phyloP scores from a whole-genome alignment of 2,797 vertebrate species.

The Pseudocheirus occidentalis region DNA sequence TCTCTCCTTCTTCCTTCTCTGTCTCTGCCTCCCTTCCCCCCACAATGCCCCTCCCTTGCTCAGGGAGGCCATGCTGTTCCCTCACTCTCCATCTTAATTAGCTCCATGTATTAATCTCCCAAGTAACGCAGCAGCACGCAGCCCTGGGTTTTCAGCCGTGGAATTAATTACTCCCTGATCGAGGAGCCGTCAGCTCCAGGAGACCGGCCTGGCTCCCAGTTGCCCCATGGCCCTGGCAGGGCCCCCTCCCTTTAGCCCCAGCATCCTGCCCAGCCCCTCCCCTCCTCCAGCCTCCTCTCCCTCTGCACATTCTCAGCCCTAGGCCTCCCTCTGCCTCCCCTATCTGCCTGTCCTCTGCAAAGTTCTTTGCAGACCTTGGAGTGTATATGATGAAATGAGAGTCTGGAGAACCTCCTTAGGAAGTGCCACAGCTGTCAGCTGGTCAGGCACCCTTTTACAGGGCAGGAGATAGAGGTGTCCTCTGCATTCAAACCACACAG shows the following conservation, averaged over 20 bases:
- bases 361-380: background rate
- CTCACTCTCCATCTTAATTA: slow-evolving; percentile 82
- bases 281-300: background rate
- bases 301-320: too few relatives aligned
- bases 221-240: background rate
- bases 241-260: rapidly evolving
- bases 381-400: rapidly evolving
- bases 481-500: rapidly evolving
- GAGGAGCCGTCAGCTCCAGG: slow-evolving; percentile 68
- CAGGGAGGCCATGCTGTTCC: slow-evolving; percentile 43
- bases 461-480: background rate
- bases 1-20: too few relatives aligned
- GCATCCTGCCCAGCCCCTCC: background rate
- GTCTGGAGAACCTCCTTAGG: background rate
- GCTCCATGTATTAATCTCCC: slow-evolving; percentile 80
- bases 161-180: slow-evolving; percentile 83
- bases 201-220: slow-evolving; percentile 43
- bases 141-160: slow-evolving; percentile 76
- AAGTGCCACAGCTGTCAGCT: too few relatives aligned
- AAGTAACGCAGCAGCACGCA: slow-evolving; percentile 79
- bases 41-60: background rate
- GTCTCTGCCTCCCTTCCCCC: too few relatives aligned
- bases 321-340: background rate
- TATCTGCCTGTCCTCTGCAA: background rate
- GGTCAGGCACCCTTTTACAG: too few relatives aligned